A percentile compares a stretch with the other conserved stretches of the same genome.
phyloP scores from a whole-genome alignment of 2,113 vertebrate species.

The Gobius niger region DNA sequence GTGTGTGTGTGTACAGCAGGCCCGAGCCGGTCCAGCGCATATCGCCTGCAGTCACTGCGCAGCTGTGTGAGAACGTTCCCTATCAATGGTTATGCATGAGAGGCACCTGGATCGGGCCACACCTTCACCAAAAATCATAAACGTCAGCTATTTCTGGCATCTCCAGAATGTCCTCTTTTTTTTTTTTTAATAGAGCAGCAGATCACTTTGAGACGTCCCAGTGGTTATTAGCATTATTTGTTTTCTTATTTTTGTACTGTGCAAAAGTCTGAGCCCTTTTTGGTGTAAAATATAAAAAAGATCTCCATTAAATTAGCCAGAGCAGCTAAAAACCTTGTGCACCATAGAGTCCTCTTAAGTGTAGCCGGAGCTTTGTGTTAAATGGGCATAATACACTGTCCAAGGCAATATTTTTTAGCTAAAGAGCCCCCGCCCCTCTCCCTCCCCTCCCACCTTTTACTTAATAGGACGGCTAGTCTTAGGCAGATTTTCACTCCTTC shows the following conservation, averaged over 20 bases:
- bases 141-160: slow-evolving; percentile 73
- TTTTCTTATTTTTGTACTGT: not conserved
- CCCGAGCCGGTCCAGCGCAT: slow-evolving; percentile 71
- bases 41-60: slow-evolving; percentile 74
- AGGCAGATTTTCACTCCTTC: slow-evolving; percentile 92
- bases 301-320: not conserved
- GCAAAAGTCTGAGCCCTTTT: not conserved
- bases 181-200: slow-evolving; percentile 35
- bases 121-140: slow-evolving; percentile 77
- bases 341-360: slow-evolving; percentile 60
- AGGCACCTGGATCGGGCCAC: slow-evolving; percentile 83
- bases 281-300: not conserved
- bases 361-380: slow-evolving; percentile 65
- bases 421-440: slow-evolving; percentile 72
- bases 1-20: slow-evolving; percentile 71
- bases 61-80: slow-evolving; percentile 77
- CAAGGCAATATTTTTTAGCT: slow-evolving; percentile 84
- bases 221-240: slow-evolving; percentile 43
- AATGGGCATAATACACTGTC: slow-evolving; percentile 77
- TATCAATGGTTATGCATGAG: slow-evolving; percentile 68
- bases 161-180: slow-evolving; percentile 67
- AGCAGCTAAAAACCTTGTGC: slow-evolving; percentile 33
- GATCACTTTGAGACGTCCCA: slow-evolving; percentile 66
- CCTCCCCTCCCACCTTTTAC: slow-evolving; percentile 27
- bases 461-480: slow-evolving; percentile 66